Conservation (phyloP, 1,140 invertebrate species). For the Neodiprion virginianus region DNA sequence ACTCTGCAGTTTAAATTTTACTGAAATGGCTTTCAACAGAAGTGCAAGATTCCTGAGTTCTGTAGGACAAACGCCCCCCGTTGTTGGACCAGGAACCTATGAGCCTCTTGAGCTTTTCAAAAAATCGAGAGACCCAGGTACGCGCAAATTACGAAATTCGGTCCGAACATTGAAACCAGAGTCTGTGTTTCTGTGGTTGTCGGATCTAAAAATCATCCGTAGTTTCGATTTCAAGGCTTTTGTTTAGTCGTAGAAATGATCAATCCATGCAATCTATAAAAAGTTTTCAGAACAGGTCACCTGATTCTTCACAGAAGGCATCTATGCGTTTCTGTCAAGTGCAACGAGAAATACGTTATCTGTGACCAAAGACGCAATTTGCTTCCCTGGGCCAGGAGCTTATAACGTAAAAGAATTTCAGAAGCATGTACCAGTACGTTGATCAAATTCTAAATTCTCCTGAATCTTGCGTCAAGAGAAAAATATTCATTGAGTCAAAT, state of each 20-base stretch:
- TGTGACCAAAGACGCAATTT: slow-evolving; percentile 25
- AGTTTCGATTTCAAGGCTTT: too few species aligned
- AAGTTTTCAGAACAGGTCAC: not conserved
- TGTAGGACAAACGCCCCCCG: slow-evolving; percentile 18
- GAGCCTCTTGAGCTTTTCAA: slow-evolving; percentile 21
- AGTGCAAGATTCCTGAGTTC: slow-evolving; percentile 27
- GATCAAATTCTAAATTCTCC: not conserved
- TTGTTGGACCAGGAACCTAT: slow-evolving; percentile 36
- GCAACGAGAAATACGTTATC: slow-evolving; percentile 25
- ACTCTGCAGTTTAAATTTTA: too few species aligned
- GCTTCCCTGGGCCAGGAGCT: slow-evolving; percentile 29
- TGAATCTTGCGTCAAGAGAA: too few species aligned
- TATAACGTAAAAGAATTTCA: slow-evolving; percentile 25
- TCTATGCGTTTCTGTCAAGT: slow-evolving; percentile 36
- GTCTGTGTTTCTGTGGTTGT: too few species aligned
- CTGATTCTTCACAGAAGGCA: slow-evolving; percentile 20
- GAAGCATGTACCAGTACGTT: slow-evolving; percentile 38
- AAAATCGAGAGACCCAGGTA: slow-evolving; percentile 29
- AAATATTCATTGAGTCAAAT: too few species aligned
- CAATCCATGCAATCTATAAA: not conserved
- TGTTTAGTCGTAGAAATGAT: too few species aligned
- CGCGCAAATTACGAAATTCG: not conserved
- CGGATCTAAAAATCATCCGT: too few species aligned
- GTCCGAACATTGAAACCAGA: too few species aligned
- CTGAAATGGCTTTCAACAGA: slow-evolving; percentile 32